phyloP scores from a whole-genome alignment of 2,113 vertebrate genomes.

The Xenopus borealis region DNA sequence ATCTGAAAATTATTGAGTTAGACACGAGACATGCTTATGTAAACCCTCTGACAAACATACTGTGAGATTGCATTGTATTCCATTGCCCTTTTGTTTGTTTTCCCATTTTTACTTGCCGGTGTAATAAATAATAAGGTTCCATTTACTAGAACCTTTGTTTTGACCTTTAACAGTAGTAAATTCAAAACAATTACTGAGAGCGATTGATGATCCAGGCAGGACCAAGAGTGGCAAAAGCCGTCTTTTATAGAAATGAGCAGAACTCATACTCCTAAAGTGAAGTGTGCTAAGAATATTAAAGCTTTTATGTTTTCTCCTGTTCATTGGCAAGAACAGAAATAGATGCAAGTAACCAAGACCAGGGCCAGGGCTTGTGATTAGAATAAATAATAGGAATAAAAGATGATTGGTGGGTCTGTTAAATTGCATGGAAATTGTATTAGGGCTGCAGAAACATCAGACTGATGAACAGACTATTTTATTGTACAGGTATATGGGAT shows the following conservation, averaged over 20 bases:
- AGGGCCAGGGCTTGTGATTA: too few species aligned
- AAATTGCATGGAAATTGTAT: too few species aligned
- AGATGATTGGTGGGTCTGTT: too few species aligned
- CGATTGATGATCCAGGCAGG: constrained; percentile 11
- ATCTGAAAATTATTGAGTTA: not conserved
- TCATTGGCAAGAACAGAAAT: too few species aligned
- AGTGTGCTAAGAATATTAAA: too few species aligned
- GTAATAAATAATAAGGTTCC: constrained; percentile 26
- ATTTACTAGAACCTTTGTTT: constrained; percentile 19
- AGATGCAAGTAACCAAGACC: too few species aligned
- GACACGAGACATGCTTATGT: not conserved
- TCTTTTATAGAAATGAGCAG: not conserved
- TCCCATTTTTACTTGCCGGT: not conserved
- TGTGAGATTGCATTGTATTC: not conserved
- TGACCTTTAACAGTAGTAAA: constrained; percentile 36
- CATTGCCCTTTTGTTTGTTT: constrained; percentile 3
- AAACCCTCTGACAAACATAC: not conserved
- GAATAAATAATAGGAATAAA: too few species aligned
- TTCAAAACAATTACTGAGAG: constrained; percentile 28
- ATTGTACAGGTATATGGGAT: too few species aligned
- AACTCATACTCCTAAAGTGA: too few species aligned
- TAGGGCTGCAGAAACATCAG: too few species aligned
- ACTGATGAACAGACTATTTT: too few species aligned
- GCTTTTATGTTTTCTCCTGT: too few species aligned
- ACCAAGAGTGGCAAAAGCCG: not conserved